These are phyloP conservation scores for Enchytraeus crypticus DNA, from an alignment of 2,888 invertebrate genomes.

Conservation along the genomic window DNA sequence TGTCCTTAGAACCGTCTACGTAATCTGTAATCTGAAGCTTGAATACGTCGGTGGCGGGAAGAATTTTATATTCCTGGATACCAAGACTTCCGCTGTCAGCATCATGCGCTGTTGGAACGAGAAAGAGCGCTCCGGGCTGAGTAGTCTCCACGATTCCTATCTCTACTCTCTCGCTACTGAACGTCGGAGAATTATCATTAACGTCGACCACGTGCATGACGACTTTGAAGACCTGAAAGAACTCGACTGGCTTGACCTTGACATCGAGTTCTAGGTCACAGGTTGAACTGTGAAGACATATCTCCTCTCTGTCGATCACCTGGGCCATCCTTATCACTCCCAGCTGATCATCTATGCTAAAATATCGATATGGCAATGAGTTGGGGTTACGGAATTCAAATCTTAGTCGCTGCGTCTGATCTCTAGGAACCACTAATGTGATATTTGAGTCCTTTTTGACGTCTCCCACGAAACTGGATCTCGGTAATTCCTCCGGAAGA, in stretches of 20 bases:
- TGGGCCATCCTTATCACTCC: conserved; percentile 71
- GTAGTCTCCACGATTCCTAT: conserved; percentile 12
- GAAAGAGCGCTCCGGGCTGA: conserved; percentile 1
- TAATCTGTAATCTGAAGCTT: conserved; percentile 10
- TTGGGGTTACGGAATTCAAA: conserved; percentile 4
- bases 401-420: conserved; percentile 2
- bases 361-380: conserved; percentile 44
- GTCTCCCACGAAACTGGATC: conserved; percentile 11
- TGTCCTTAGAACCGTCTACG: conserved; percentile 59
- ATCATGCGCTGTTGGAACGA: conserved; percentile 14
- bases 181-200: conserved; percentile 89
- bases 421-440: not conserved
- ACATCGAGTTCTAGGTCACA: conserved; percentile 12
- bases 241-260: conserved; percentile 1
- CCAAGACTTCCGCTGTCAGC: conserved; percentile 56
- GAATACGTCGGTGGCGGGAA: conserved; percentile 57
- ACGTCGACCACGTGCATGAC: conserved; percentile 66
- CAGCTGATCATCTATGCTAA: conserved; percentile 70
- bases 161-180: conserved; percentile 45
- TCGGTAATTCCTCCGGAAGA: conserved; percentile 7
- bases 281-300: conserved; percentile 49
- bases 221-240: conserved; percentile 8
- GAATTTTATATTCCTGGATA: conserved; percentile 68
- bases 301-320: conserved; percentile 71
- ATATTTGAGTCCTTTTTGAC: conserved; percentile 10